Evolutionary conservation across 2,797 vertebrate genomes (phyloP), one percentile per base, ranked within the genome.

Genomic region (Eupleurogrammus muticus): DNA sequence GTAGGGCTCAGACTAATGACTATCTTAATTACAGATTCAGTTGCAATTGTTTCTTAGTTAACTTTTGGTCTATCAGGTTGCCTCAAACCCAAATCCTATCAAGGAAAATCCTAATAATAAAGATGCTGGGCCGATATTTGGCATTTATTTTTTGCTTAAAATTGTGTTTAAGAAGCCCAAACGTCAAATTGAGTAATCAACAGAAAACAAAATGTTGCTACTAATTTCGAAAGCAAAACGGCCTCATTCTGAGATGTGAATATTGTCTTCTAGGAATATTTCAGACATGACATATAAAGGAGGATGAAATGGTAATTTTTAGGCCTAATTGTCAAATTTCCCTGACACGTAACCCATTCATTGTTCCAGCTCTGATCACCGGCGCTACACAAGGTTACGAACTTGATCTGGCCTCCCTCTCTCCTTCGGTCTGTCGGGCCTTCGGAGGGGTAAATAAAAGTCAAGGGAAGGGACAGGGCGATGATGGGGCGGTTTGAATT

Each of bases 401-500:
- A 28, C 14, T 28, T 10, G 3, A 23, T 2, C 16, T 24, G 28
- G 11, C 35, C 5, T 58, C 28, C 28, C 28, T 28, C 28, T 28
- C 28, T 28, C 3, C 28, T 28, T 6, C 28, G 28, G 28, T 6
- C 28, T 28, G 28, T 28, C 28, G 28, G 6, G 28, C 28, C 28
- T 28, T 28, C 24, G 10, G 2, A 56, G 40, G 66, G 5, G 51
- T 40, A 21, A 7, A 7, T 55, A n/a, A 51, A 52, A 46, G 64
- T 35, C 49, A 59, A 47, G 40, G 46, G 53, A 38, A 51, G 13
- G 16, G 54, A 13, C 19, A 35, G 4, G 8, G 64, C 50, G 61
- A 50, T 49, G 66, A 58, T 21, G 20, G 57, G 46, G 38, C 19
- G 19, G 20, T 35, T 44, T 73, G 49, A 73, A 63, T 60, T 73